These are phyloP conservation scores for Vulpes lagopus DNA, from an alignment of 2,113 vertebrate genomes.

Conservation along the genomic window DNA sequence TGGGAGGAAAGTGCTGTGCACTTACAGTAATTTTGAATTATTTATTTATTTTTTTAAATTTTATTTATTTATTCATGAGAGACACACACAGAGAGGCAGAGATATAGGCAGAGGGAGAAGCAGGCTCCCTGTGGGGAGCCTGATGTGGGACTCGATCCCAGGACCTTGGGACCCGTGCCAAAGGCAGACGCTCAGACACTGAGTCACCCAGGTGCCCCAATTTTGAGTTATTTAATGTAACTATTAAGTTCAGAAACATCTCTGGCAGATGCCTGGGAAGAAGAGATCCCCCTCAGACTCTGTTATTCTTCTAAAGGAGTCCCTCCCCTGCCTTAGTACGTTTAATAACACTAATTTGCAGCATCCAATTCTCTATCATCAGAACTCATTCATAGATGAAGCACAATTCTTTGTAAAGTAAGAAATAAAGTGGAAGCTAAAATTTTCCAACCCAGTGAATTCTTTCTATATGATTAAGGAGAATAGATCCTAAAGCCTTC, in stretches of 20 bases:
- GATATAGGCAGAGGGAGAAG: too few species aligned
- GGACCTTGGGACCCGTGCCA: too few species aligned
- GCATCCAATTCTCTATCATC: constrained; percentile 17
- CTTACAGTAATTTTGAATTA: constrained; percentile 36
- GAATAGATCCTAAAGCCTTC: background rate
- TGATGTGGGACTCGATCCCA: too few species aligned
- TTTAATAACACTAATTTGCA: constrained; percentile 41
- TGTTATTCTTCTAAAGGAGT: constrained; percentile 11
- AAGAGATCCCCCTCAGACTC: background rate
- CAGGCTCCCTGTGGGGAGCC: too few species aligned
- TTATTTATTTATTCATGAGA: too few species aligned
- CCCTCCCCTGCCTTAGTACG: background rate
- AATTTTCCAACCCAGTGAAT: background rate
- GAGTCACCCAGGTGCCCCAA: background rate
- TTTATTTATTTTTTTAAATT: background rate
- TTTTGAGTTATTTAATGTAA: constrained; percentile 49
- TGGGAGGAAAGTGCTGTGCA: background rate
- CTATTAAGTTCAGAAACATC: constrained; percentile 43
- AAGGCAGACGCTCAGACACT: too few species aligned
- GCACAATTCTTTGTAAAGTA: constrained; percentile 47
- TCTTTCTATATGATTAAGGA: background rate
- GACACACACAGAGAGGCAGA: too few species aligned
- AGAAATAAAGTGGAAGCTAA: background rate
- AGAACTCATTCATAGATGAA: constrained; percentile 59
- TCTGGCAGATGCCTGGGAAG: background rate